Evolutionary conservation across 23 tunicate species (phyloP).

Genomic region (Botrylloides violaceus): DNA sequence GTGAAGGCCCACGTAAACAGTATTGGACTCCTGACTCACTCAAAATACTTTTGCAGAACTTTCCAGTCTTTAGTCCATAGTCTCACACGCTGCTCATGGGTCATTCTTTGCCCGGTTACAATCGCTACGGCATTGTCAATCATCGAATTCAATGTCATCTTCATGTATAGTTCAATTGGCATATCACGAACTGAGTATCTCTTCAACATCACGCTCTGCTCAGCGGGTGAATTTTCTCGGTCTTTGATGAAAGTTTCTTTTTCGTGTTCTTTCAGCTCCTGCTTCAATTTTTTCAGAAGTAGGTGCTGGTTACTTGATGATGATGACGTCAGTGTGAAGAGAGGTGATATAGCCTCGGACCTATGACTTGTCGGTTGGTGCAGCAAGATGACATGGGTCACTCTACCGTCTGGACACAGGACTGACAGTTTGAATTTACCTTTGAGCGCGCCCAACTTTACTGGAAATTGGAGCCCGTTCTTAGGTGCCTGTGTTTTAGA

Average conservation of each 20-base stretch:
- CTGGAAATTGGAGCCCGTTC: conserved; percentile 2
- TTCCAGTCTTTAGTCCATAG: conserved; percentile 63
- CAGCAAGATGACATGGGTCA: conserved; percentile 2
- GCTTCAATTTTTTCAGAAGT: background rate
- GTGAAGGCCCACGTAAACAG: too few species aligned
- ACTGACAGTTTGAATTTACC: background rate
- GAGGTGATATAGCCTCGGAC: background rate
- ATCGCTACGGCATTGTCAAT: conserved; percentile 63
- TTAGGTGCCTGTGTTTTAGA: background rate
- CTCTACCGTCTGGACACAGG: conserved; percentile 7
- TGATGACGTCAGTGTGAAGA: conserved; percentile 7
- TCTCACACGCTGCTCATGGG: conserved; percentile 44
- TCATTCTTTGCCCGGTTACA: conserved; percentile 47
- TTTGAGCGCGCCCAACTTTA: background rate
- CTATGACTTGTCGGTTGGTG: background rate
- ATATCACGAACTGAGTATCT: conserved; percentile 26
- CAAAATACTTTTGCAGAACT: conserved; percentile 41
- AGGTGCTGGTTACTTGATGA: background rate
- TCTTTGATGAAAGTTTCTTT: background rate
- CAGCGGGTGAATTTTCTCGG: background rate
- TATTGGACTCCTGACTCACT: too few species aligned
- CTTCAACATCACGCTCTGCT: conserved; percentile 28
- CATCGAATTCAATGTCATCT: conserved; percentile 38
- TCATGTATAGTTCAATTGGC: conserved; percentile 49
- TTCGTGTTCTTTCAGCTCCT: background rate